Evolutionary conservation across 2,888 invertebrate genomes (phyloP), one percentile per base, ranked within the genome.

Genomic region (Vesta saturnalis): DNA sequence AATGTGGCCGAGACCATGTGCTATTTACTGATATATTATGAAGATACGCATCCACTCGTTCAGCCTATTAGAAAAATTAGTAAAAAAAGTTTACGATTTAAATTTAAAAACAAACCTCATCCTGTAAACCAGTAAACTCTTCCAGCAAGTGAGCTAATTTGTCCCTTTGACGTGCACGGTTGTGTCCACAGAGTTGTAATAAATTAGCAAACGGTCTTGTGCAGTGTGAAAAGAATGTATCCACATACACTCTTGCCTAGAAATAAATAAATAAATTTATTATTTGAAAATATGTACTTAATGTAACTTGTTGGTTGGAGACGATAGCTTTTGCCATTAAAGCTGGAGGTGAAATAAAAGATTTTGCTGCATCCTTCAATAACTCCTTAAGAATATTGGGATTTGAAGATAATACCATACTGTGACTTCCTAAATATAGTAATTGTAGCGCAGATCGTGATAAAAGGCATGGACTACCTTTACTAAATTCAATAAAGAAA

Each of bases 111-210:
- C 55, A 14, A 18, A 94, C 96, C 88, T 97, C 96, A 79, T 96
- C 96, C 84, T 99, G 97, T 52, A 99, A 85, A 21, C 90, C 89
- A 1, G 94, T 93, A 80, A 99, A 94, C 76, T 98, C 98, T 79
- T 96, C 95, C 49, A 99, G 86, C 61, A 97, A 85, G 77, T 94
- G 89, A 0, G 94, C 95, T 64, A 98, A 86, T 85, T 96, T 97
- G 82, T 99, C 98, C 64, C 98, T 87, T 83, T 98, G 98, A 30
- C 99, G 86, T 2, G 99, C 97, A 74, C 97, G 88, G 85, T 99
- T 99, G 83, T 97, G 96, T 0, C 99, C 98, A 81, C 94, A 95
- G 67, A 96, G 90, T 78, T 95, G 94, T 67, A 98, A 86, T 64
- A 98, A 86, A 75, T 91, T 92, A 8, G 93, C 92, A 81, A 98